These are phyloP conservation scores for Platichthys flesus DNA, from an alignment of 2,113 vertebrate genomes.

Conservation along the genomic window DNA sequence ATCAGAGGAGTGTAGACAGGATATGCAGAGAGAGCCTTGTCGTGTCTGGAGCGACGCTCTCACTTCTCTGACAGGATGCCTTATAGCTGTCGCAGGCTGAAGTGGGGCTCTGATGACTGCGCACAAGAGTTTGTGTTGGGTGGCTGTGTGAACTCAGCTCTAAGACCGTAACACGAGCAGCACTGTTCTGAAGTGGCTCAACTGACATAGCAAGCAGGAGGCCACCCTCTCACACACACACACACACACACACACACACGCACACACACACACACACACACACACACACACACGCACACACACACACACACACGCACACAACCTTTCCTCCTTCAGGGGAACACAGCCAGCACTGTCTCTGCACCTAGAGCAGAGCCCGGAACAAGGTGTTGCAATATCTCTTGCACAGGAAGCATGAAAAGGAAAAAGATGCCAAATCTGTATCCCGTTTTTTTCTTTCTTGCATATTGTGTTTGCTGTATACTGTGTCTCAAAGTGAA, in stretches of 20 bases:
- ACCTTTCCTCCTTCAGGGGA: conserved; percentile 1
- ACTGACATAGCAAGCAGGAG: conserved; percentile 36
- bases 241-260: no score
- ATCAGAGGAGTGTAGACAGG: conserved; percentile 58
- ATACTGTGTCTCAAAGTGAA: background rate
- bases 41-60: conserved; percentile 42
- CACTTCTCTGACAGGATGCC: conserved; percentile 59
- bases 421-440: background rate
- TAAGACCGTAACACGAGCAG: conserved; percentile 52
- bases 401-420: background rate
- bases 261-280: background rate
- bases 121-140: conserved; percentile 44
- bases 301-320: background rate
- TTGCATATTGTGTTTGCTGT: background rate
- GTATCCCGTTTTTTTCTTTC: background rate
- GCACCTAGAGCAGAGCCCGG: background rate
- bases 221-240: background rate
- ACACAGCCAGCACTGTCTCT: conserved; percentile 43
- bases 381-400: no score
- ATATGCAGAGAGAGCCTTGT: conserved; percentile 50
- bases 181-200: conserved; percentile 27
- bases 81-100: conserved; percentile 62
- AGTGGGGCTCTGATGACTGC: conserved; percentile 56
- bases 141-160: conserved; percentile 48
- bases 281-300: background rate